These are phyloP conservation scores for Margaritifera margaritifera DNA, from an alignment of 2,888 invertebrate genomes.

Conservation along the genomic window DNA sequence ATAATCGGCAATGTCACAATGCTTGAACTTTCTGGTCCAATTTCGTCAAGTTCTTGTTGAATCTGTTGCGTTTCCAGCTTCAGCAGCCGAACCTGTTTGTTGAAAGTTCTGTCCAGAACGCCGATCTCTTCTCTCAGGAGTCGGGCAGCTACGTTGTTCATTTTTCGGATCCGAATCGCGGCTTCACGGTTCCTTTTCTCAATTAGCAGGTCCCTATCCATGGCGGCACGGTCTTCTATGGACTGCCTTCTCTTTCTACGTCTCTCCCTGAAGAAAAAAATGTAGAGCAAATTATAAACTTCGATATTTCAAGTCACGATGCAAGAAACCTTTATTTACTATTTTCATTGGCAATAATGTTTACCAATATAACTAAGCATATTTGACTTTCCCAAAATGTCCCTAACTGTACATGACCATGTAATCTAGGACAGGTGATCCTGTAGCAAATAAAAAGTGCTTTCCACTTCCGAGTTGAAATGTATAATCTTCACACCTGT, in stretches of 20 bases:
- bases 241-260: neutral
- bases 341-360: no score
- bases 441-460: no score
- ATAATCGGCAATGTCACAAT: neutral
- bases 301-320: no score
- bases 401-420: no score
- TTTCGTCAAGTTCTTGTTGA: constrained; percentile 35
- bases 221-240: neutral
- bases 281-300: no score
- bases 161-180: constrained; percentile 36
- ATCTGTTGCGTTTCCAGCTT: constrained; percentile 35
- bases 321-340: no score
- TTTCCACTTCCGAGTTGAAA: no score
- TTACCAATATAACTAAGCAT: no score
- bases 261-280: neutral
- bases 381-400: no score
- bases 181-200: constrained; percentile 38
- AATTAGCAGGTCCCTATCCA: constrained; percentile 39
- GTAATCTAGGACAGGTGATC: no score
- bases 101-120: constrained; percentile 27
- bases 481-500: no score
- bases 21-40: neutral
- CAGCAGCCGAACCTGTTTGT: constrained; percentile 31
- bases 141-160: constrained; percentile 38
- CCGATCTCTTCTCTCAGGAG: constrained; percentile 31